Percentiles rank a stretch among this genome's conserved stretches.
These are phyloP conservation scores for Barnardius zonarius DNA, from an alignment of 2,113 vertebrate species.

Conservation along the genomic window DNA sequence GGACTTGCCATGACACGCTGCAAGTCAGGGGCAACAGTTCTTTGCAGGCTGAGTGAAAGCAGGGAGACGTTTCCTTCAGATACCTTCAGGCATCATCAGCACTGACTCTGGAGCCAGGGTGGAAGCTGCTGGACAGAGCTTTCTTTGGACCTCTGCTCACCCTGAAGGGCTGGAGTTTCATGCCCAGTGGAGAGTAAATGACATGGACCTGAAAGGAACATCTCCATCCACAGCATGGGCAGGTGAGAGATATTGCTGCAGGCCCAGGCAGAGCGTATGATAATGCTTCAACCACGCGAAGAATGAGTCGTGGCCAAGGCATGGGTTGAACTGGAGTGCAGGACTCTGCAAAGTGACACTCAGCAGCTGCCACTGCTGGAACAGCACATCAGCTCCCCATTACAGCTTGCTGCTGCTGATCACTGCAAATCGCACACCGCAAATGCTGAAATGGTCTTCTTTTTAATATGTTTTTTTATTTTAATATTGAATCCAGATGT, in stretches of 20 bases:
- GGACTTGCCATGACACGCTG: neutral
- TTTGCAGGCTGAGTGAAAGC: neutral
- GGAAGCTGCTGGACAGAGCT: neutral
- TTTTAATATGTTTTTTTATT: neutral
- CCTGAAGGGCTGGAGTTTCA: neutral
- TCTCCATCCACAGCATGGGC: neutral
- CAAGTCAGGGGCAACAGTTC: neutral
- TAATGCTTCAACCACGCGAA: neutral
- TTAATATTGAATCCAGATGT: neutral
- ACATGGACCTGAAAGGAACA: neutral
- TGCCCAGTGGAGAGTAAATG: neutral
- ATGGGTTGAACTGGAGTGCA: neutral
- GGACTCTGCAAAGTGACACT: neutral
- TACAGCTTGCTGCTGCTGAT: neutral
- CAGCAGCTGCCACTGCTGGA: neutral
- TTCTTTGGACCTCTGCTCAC: neutral
- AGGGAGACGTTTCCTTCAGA: neutral
- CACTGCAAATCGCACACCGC: neutral
- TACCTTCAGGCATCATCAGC: neutral
- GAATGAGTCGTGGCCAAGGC: neutral
- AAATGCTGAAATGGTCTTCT: neutral
- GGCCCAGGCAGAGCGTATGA: accelerated
- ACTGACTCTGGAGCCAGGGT: neutral
- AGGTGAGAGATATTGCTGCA: neutral
- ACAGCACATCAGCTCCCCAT: neutral